A percentile compares a stretch with the other conserved stretches of the same genome.
Evolutionary conservation across 2,888 invertebrate genomes (phyloP).

Genomic region (Theretra japonica): DNA sequence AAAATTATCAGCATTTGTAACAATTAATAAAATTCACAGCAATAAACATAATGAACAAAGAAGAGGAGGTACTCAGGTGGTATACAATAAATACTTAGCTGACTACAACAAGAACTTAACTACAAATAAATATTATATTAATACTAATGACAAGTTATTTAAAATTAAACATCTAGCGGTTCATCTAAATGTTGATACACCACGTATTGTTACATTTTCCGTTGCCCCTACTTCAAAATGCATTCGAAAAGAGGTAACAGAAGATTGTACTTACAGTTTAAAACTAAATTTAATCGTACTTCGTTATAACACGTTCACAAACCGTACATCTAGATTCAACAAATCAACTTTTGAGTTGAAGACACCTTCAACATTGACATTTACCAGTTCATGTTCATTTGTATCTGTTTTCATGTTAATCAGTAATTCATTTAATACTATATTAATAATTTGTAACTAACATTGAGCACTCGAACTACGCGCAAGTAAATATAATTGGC

Average conservation of each 20-base stretch:
- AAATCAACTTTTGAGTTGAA: slow-evolving; percentile 53
- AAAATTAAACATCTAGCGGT: slow-evolving; percentile 80
- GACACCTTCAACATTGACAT: slow-evolving; percentile 29
- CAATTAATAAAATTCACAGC: slow-evolving; percentile 31
- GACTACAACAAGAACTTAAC: slow-evolving; percentile 72
- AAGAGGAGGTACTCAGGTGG: slow-evolving; percentile 84
- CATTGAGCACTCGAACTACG: slow-evolving; percentile 69
- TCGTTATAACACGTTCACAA: slow-evolving; percentile 34
- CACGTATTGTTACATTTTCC: slow-evolving; percentile 70
- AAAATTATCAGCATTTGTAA: slow-evolving; percentile 4
- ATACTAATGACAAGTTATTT: slow-evolving; percentile 84
- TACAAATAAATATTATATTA: slow-evolving; percentile 81
- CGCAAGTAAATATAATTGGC: slow-evolving; percentile 72
- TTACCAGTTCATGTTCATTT: neutral
- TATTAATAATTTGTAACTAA: slow-evolving; percentile 40
- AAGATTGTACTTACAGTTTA: slow-evolving; percentile 79
- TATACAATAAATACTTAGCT: slow-evolving; percentile 75
- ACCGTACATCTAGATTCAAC: slow-evolving; percentile 38
- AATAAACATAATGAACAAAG: slow-evolving; percentile 62
- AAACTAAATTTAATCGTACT: slow-evolving; percentile 62
- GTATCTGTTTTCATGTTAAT: slow-evolving; percentile 39
- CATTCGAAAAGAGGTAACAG: slow-evolving; percentile 81
- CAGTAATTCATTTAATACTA: slow-evolving; percentile 45
- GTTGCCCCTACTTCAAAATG: slow-evolving; percentile 77
- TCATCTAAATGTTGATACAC: slow-evolving; percentile 76